Base-by-base conservation (phyloP, 1,140 invertebrate species). In the Leptestheria dahalacensis region DNA sequence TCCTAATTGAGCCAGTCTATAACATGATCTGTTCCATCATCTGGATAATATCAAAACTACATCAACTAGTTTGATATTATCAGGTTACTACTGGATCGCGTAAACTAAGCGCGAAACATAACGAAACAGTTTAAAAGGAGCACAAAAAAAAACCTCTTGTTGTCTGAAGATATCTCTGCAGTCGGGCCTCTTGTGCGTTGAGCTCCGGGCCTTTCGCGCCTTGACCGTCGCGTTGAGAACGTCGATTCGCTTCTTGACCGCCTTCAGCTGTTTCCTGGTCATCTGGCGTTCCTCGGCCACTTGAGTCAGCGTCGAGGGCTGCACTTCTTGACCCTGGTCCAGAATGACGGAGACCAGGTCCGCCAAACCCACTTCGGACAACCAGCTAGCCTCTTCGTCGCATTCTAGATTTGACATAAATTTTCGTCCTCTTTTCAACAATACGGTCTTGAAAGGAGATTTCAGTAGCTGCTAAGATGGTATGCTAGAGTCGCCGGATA, bases 181-280 rank as follows among this genome's bases (percentile, higher is more conserved):
- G 26, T 55, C 53, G 53, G 53, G 53, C 18, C 53, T 55, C n/a
- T 55, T 26, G 26, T 55, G 53, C 9, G 20, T 33, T 15, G 53
- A 24, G 18, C 20, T 29, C 33, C 53, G 23, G 11, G 24, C 33
- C 33, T 55, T 55, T 10, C 53, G 53, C 18, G 26, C 28, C 18
- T 55, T 55, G n/a, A 55, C 3, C 20, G 53, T 55, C 26, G 33
- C 2, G 12, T 33, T 26, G 20, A 55, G 53, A 3, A 33, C 33
- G 20, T 55, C 53, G 15, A 55, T 33, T 12, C 53, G 23, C 21
- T 25, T 28, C 24, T 33, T 12, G 26, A 55, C 21, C 3, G 53
- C 33, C 33, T 55, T 26, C 25, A 18, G 33, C 21, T 55, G 53
- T 21, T 55, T 55, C 10, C 24, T 55, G 3, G 53, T 55, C 53